A percentile compares a stretch with the other conserved stretches of the same genome.
Conservation (phyloP, 2,113 vertebrate genomes). For the Acrocephalus kingi region DNA sequence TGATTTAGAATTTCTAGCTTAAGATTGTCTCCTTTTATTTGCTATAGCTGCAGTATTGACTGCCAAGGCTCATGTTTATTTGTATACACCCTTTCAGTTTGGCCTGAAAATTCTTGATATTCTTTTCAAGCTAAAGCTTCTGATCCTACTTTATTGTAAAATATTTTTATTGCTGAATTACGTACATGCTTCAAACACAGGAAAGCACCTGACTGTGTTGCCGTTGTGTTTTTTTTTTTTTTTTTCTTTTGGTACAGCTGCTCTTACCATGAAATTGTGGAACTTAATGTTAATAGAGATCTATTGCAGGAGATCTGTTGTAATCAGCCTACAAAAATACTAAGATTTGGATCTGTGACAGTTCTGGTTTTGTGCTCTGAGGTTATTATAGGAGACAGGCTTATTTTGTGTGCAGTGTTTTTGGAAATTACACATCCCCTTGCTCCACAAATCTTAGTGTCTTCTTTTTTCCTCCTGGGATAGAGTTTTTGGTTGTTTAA, state of each 20-base stretch:
- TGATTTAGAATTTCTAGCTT: not conserved
- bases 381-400: not conserved
- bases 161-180: not conserved
- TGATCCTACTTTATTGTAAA: not conserved
- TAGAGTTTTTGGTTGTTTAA: not conserved
- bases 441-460: not conserved
- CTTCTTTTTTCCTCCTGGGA: not conserved
- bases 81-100: not conserved
- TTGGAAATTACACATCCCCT: not conserved
- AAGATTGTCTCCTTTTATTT: not conserved
- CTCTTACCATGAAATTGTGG: not conserved
- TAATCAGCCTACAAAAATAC: not conserved
- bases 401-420: not conserved
- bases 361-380: not conserved
- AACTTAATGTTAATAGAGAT: not conserved
- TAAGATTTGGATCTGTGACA: not conserved
- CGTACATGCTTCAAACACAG: fast-evolving
- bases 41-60: not conserved
- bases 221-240: not conserved
- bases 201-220: not conserved
- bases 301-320: not conserved
- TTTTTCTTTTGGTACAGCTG: not conserved
- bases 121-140: not conserved
- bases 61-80: not conserved
- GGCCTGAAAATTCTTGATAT: not conserved